These are phyloP conservation scores for Cataglyphis livida DNA, from an alignment of 2,888 invertebrate species.

Conservation along the genomic window DNA sequence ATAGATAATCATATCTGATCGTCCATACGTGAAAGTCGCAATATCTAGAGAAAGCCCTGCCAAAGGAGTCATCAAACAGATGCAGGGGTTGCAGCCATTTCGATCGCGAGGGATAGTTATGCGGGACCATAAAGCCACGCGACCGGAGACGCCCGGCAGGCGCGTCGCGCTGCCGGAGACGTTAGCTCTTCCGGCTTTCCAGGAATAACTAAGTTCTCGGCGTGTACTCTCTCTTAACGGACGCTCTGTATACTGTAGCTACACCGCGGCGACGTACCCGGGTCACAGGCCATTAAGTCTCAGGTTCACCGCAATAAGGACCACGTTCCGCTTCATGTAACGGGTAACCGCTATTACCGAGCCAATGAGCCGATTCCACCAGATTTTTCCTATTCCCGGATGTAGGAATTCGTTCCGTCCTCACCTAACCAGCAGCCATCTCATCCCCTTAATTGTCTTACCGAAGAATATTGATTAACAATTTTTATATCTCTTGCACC, in stretches of 20 bases:
- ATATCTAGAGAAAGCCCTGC: slow-evolving; percentile 27
- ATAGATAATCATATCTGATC: not conserved
- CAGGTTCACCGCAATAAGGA: slow-evolving; percentile 82
- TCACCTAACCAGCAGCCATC: slow-evolving; percentile 40
- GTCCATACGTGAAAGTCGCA: slow-evolving; percentile 9
- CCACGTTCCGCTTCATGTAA: slow-evolving; percentile 79
- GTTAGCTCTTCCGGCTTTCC: slow-evolving; percentile 79
- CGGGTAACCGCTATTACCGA: slow-evolving; percentile 85
- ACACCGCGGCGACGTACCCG: slow-evolving; percentile 52
- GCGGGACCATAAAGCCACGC: slow-evolving; percentile 83
- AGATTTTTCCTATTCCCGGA: slow-evolving; percentile 81
- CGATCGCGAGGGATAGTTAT: slow-evolving; percentile 75
- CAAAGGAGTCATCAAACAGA: slow-evolving; percentile 45
- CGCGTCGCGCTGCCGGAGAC: slow-evolving; percentile 82
- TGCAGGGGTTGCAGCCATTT: slow-evolving; percentile 60
- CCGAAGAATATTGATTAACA: not conserved
- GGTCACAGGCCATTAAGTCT: slow-evolving; percentile 84
- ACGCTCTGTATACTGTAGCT: slow-evolving; percentile 38
- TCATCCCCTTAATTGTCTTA: not conserved
- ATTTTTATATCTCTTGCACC: not conserved
- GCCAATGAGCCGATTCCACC: slow-evolving; percentile 83
- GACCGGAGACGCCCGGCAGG: slow-evolving; percentile 84
- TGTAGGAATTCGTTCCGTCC: slow-evolving; percentile 64
- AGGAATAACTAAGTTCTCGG: slow-evolving; percentile 81
- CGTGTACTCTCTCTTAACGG: slow-evolving; percentile 55